Evolutionary conservation across 2,888 invertebrate genomes (phyloP).

Genomic region (Callyntrura guangdongensis): DNA sequence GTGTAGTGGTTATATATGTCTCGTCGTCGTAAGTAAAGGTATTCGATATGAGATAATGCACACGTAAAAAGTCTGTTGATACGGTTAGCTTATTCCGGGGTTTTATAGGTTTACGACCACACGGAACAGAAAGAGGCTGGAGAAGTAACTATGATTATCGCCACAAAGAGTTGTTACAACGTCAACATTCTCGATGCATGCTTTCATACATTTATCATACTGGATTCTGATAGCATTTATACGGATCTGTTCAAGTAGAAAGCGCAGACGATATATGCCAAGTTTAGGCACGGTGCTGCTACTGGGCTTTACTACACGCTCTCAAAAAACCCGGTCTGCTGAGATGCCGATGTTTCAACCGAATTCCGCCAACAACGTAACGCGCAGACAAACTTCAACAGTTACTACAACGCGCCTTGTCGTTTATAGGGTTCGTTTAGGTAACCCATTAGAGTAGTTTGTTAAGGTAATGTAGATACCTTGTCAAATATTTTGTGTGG

Average conservation of each 20-base stretch:
- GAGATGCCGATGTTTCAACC: not conserved
- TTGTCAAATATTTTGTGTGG: constrained; percentile 15
- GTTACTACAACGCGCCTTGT: not conserved
- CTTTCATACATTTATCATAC: not conserved
- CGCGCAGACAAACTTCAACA: constrained; percentile 21
- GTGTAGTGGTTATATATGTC: constrained; percentile 37
- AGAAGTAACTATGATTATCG: constrained; percentile 18
- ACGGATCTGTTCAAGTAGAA: constrained; percentile 17
- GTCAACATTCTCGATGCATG: constrained; percentile 36
- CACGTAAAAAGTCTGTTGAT: constrained; percentile 55
- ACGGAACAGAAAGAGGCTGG: constrained; percentile 46
- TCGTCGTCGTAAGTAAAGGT: constrained; percentile 1
- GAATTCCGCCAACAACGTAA: not conserved
- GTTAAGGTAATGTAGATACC: no score
- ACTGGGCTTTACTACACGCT: no score
- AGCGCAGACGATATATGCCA: constrained; percentile 3
- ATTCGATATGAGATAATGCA: constrained; percentile 42
- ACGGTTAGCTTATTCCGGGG: constrained; percentile 57
- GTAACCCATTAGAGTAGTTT: no score
- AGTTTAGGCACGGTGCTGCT: constrained; percentile 19
- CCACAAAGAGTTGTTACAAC: constrained; percentile 68
- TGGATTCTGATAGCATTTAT: not conserved
- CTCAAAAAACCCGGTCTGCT: no score
- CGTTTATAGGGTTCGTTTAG: not conserved
- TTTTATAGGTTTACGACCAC: constrained; percentile 59